A percentile compares a stretch with the other conserved stretches of the same genome.
Conservation (phyloP, 2,797 vertebrate genomes). For the Ctenopoma multispine region DNA sequence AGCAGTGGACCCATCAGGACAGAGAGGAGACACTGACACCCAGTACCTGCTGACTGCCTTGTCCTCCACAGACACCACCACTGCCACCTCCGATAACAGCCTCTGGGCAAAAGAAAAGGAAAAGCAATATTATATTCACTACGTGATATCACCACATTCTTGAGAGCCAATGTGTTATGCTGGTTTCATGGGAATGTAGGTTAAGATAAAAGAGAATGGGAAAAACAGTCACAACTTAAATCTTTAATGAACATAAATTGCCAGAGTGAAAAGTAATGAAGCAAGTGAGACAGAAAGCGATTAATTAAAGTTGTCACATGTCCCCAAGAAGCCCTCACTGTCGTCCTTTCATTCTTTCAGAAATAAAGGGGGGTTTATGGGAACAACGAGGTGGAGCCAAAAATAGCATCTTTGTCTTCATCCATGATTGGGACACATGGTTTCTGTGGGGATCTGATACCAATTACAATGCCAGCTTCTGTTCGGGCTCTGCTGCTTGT, state of each 20-base stretch:
- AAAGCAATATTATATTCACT: constrained; percentile 10
- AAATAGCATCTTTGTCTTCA: constrained; percentile 84
- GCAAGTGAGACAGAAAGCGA: constrained; percentile 29
- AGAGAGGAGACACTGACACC: constrained; percentile 91
- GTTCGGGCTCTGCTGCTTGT: constrained; percentile 63
- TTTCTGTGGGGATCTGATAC: constrained; percentile 71
- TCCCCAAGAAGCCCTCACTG: constrained; percentile 59
- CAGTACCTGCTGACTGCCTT: constrained; percentile 87
- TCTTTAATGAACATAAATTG: constrained; percentile 35
- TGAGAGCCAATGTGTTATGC: background rate
- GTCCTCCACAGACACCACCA: constrained; percentile 93
- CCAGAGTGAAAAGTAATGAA: constrained; percentile 24
- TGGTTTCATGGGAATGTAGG: constrained; percentile 3
- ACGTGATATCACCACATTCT: background rate
- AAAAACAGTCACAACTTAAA: constrained; percentile 20
- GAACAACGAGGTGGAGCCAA: constrained; percentile 67
- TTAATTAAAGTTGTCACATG: constrained; percentile 69
- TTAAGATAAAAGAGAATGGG: constrained; percentile 5
- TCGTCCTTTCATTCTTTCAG: constrained; percentile 44
- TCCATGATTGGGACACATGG: constrained; percentile 66
- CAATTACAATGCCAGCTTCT: constrained; percentile 80
- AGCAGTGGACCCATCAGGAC: constrained; percentile 89
- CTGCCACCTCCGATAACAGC: constrained; percentile 92
- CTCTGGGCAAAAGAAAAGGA: constrained; percentile 81
- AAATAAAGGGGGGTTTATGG: constrained; percentile 46